Evolutionary conservation across 2,888 invertebrate genomes (phyloP).

Genomic region (Amaurobius ferox): DNA sequence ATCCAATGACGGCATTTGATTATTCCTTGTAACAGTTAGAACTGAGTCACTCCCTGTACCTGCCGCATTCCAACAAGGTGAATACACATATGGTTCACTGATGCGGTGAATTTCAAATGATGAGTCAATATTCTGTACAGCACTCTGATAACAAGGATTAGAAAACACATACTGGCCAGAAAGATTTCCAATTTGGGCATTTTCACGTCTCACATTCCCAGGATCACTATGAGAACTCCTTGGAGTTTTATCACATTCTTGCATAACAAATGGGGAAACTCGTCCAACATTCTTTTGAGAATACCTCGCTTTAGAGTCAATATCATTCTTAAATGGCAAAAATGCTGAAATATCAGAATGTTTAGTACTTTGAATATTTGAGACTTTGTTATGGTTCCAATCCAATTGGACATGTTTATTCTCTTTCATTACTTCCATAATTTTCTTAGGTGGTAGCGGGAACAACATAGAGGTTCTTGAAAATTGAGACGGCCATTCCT

Average conservation of each 20-base stretch:
- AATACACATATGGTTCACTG: slow-evolving; percentile 20
- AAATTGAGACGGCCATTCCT: too few species aligned
- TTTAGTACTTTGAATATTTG: slow-evolving; percentile 17
- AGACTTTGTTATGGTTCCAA: slow-evolving; percentile 33
- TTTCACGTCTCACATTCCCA: not conserved
- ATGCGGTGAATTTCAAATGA: slow-evolving; percentile 35
- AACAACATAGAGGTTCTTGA: not conserved
- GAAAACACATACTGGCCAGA: slow-evolving; percentile 22
- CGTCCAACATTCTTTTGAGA: slow-evolving; percentile 64
- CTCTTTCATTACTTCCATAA: not conserved
- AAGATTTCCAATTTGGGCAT: not conserved
- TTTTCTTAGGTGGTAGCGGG: not conserved
- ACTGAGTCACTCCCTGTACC: not conserved
- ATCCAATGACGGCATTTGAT: not conserved
- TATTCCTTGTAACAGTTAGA: slow-evolving; percentile 20
- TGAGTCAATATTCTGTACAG: not conserved
- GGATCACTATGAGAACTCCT: slow-evolving; percentile 23
- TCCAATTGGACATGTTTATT: slow-evolving; percentile 20
- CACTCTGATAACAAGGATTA: slow-evolving; percentile 16
- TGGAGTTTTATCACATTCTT: slow-evolving; percentile 28
- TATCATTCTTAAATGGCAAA: slow-evolving; percentile 34
- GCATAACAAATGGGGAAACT: slow-evolving; percentile 66
- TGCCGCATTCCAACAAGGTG: slow-evolving; percentile 30
- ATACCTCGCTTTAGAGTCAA: slow-evolving; percentile 24
- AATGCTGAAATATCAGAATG: slow-evolving; percentile 42